Percentiles rank a stretch among this genome's conserved stretches.
These are phyloP conservation scores for Coremacera marginata DNA, from an alignment of 2,888 invertebrate species.

Conservation along the genomic window DNA sequence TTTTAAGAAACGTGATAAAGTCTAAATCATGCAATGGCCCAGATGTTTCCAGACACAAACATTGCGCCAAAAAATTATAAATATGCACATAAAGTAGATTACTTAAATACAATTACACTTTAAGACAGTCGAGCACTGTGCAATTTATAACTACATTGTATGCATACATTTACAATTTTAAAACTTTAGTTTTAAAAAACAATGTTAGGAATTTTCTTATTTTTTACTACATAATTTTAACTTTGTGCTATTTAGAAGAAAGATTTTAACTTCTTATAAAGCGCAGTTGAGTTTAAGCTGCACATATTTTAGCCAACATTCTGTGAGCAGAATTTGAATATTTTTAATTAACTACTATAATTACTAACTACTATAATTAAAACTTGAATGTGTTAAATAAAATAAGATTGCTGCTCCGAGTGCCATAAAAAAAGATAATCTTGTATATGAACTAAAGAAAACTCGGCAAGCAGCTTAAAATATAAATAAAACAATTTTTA, in stretches of 20 bases:
- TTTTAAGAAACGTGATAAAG: conserved; percentile 89
- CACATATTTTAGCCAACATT: background rate
- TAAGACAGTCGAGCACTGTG: conserved; percentile 11
- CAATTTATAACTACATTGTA: background rate
- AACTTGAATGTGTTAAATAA: conserved; percentile 12
- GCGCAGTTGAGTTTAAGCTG: background rate
- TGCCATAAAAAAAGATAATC: conserved; percentile 10
- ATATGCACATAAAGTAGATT: conserved; percentile 25
- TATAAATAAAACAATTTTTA: conserved; percentile 22
- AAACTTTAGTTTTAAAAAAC: background rate
- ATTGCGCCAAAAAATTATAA: conserved; percentile 13
- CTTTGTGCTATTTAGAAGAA: background rate
- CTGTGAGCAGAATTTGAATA: background rate
- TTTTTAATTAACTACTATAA: conserved; percentile 18
- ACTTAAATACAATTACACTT: conserved; percentile 2
- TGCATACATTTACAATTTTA: background rate
- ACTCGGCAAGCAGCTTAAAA: conserved; percentile 7
- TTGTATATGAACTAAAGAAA: background rate
- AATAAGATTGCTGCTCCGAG: conserved; percentile 18
- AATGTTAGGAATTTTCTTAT: background rate
- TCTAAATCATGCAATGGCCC: conserved; percentile 50
- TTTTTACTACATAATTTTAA: background rate
- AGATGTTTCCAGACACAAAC: background rate
- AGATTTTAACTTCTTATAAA: background rate
- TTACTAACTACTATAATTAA: conserved; percentile 11